A percentile compares a stretch with the other conserved stretches of the same genome.
phyloP scores from a whole-genome alignment of 2,888 invertebrate species.

The Globia sparganii region DNA sequence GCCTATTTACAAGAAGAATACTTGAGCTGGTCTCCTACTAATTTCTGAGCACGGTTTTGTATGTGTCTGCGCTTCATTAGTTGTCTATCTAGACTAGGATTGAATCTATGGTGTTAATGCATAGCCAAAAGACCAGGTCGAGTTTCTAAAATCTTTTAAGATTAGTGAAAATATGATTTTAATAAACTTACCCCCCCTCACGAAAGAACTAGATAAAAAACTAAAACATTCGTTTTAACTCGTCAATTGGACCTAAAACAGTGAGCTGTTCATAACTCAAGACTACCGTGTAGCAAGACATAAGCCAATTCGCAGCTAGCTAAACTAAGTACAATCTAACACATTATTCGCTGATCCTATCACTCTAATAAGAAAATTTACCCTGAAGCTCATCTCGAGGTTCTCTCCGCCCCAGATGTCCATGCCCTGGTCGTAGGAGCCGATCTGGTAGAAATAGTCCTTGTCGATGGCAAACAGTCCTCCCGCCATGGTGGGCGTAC shows the following conservation, averaged over 20 bases:
- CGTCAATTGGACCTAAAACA: background rate
- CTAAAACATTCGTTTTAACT: background rate
- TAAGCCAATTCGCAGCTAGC: constrained; percentile 23
- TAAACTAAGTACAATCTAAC: constrained; percentile 32
- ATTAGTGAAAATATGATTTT: background rate
- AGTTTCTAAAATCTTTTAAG: background rate
- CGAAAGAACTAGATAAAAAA: background rate
- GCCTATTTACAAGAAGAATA: background rate
- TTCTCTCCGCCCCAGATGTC: constrained; percentile 99
- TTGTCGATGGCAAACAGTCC: constrained; percentile 98
- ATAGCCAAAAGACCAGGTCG: background rate
- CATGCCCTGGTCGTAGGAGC: constrained; percentile 99
- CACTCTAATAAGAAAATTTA: constrained; percentile 78
- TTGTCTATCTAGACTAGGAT: background rate
- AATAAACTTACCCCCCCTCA: constrained; percentile 18
- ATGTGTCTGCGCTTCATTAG: background rate
- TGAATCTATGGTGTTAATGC: background rate
- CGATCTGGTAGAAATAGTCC: constrained; percentile 99
- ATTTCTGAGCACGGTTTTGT: background rate
- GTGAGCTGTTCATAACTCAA: background rate
- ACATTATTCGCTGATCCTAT: constrained; percentile 6
- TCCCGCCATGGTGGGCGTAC: constrained; percentile 99
- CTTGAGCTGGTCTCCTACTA: background rate
- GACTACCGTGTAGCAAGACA: constrained; percentile 9
- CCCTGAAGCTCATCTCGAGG: constrained; percentile 98